These are phyloP conservation scores for Carpatolechia fugitivella DNA, from an alignment of 2,888 invertebrate genomes.

Conservation along the genomic window DNA sequence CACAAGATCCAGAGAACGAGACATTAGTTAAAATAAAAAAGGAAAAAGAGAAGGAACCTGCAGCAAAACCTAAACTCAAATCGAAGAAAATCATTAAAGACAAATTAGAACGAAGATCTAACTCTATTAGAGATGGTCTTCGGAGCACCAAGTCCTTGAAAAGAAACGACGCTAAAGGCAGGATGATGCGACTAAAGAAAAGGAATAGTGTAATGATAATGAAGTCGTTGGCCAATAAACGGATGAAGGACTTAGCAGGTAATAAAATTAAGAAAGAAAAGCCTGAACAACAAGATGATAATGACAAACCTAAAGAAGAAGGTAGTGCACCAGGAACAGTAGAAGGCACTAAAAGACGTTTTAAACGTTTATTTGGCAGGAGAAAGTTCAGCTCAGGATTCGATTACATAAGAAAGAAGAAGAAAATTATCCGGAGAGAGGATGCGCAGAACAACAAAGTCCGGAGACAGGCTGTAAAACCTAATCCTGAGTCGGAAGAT, in stretches of 20 bases:
- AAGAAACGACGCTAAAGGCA: conserved; percentile 67
- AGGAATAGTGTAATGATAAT: conserved; percentile 66
- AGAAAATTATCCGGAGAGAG: conserved; percentile 83
- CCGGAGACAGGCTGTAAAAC: conserved; percentile 69
- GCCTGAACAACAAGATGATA: conserved; percentile 47
- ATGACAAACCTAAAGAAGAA: conserved; percentile 65
- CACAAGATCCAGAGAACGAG: conserved; percentile 44
- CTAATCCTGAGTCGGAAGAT: conserved; percentile 83
- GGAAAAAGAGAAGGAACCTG: conserved; percentile 50
- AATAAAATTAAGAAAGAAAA: conserved; percentile 59
- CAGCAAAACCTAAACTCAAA: conserved; percentile 59
- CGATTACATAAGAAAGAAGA: conserved; percentile 94
- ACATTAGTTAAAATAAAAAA: conserved; percentile 49
- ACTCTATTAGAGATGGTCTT: conserved; percentile 70
- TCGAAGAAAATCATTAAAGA: conserved; percentile 66
- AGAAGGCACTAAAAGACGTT: conserved; percentile 74
- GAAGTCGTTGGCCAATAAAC: conserved; percentile 63
- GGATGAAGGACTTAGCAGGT: conserved; percentile 57
- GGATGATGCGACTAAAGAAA: conserved; percentile 67
- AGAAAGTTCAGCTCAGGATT: conserved; percentile 91
- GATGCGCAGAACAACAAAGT: conserved; percentile 60
- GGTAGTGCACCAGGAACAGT: conserved; percentile 43
- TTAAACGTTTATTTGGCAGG: conserved; percentile 83
- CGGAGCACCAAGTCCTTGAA: conserved; percentile 70
- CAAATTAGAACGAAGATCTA: conserved; percentile 59